These are phyloP conservation scores for Drosophila macrothrix DNA, from an alignment of 2,888 invertebrate species.

Conservation along the genomic window DNA sequence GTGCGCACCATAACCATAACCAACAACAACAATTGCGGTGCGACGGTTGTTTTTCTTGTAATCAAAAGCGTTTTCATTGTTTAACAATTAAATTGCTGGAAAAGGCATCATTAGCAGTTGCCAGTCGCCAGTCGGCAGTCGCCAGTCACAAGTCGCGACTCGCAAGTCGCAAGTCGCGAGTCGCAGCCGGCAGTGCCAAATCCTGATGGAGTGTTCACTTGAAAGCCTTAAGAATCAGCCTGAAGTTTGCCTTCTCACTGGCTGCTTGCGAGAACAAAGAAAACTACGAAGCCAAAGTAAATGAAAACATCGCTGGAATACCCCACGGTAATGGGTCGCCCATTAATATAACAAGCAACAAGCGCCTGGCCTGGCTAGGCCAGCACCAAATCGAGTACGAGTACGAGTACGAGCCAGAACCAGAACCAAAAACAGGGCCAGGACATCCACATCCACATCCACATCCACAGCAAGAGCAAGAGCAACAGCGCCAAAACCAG, in stretches of 20 bases:
- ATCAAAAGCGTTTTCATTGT: slow-evolving; percentile 81
- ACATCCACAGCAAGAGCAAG: background rate
- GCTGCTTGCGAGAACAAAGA: slow-evolving; percentile 56
- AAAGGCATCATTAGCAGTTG: slow-evolving; percentile 79
- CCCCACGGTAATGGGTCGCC: slow-evolving; percentile 78
- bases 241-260: slow-evolving; percentile 3
- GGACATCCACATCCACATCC: background rate
- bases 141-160: slow-evolving; percentile 1
- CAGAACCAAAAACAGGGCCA: background rate
- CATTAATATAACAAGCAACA: slow-evolving; percentile 56
- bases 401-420: background rate
- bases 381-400: slow-evolving; percentile 3
- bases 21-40: slow-evolving; percentile 37
- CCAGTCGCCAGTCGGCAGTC: slow-evolving; percentile 18
- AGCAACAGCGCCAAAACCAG: slow-evolving; percentile 3
- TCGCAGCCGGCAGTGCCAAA: slow-evolving; percentile 36
- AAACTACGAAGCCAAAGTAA: slow-evolving; percentile 49
- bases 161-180: background rate
- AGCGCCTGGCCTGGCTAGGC: slow-evolving; percentile 22
- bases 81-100: slow-evolving; percentile 81
- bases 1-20: slow-evolving; percentile 10
- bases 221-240: slow-evolving; percentile 46
- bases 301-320: slow-evolving; percentile 67
- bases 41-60: slow-evolving; percentile 72
- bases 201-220: slow-evolving; percentile 54